Conservation (phyloP, 2,113 vertebrate genomes). For the Parotia lawesii region DNA sequence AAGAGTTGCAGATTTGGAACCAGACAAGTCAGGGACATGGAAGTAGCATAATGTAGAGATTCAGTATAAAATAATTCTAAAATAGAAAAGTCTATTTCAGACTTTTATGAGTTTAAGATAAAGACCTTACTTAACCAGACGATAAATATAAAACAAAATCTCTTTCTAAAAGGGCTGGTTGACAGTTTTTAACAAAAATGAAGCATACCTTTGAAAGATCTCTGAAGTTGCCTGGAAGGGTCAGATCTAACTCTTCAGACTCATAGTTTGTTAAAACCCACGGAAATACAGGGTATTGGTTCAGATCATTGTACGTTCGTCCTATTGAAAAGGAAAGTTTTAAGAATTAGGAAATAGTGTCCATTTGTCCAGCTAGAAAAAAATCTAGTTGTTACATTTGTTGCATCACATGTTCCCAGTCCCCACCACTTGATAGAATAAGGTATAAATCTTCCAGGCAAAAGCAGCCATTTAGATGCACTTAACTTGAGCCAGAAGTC, state of each 20-base stretch:
- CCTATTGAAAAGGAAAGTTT: slow-evolving; percentile 74
- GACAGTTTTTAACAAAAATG: neutral
- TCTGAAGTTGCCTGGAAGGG: slow-evolving; percentile 95
- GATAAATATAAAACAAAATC: neutral
- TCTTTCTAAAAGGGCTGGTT: neutral
- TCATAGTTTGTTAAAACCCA: slow-evolving; percentile 99
- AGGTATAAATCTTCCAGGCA: neutral
- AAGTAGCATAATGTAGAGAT: neutral
- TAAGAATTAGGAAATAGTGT: neutral
- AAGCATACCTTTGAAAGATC: slow-evolving; percentile 94
- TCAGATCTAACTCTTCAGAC: slow-evolving; percentile 93
- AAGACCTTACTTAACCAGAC: neutral
- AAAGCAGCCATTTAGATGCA: neutral
- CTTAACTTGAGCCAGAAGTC: neutral
- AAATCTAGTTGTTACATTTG: neutral
- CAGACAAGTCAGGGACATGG: neutral
- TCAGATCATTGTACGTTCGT: slow-evolving; percentile 95
- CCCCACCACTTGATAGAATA: neutral
- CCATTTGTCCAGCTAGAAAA: neutral
- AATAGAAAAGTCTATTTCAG: neutral
- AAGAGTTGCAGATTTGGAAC: neutral
- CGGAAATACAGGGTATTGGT: slow-evolving; percentile 95
- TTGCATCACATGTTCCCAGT: neutral
- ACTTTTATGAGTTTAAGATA: neutral
- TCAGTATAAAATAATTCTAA: neutral